Evolutionary conservation across 2,797 vertebrate genomes (phyloP), one percentile per base, ranked within the genome.

Genomic region (Vespertilio murinus): DNA sequence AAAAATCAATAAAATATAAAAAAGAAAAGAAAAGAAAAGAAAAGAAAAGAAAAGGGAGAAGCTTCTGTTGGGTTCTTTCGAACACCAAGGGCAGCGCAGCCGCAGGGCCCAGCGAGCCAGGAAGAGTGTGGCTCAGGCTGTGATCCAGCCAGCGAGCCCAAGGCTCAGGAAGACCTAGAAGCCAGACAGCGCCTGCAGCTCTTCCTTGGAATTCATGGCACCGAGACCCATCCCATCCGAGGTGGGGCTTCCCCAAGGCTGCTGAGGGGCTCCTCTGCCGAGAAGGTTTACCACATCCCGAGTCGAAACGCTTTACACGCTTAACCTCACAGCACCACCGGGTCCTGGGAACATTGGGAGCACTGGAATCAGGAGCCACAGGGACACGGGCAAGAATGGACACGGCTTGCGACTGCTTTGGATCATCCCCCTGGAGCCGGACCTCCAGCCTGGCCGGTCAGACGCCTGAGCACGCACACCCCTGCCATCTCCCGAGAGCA

Each of bases 331-430:
- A 20, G 35, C 20, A 28, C 75, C 3, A 3, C 82, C 78, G 30
- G n/a, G 59, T 33, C 33, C 56, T 91, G 90, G 92, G 67, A 95
- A 84, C 71, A 79, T 2, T 59, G 77, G 82, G 91, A 83, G 73
- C 14, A 67, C 81, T 0, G 88, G 61, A 82, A 78, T 73, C 65
- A 40, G 71, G 73, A 94, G 70, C 70, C 88, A 88, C 64, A 79
- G 75, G 25, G 74, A 47, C 64, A 67, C 4, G 88, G 73, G 92
- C 78, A 75, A 92, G 74, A 78, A 88, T 8, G 61, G 75, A 38
- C 56, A 52, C 17, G 75, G 93, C 25, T 5, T 45, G 82, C 83
- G 94, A 91, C 67, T 94, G 70, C 84, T 89, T 80, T 52, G 6
- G 91, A 91, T 82, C 74, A 78, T 64, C 47, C 54, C 64, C 33